Base-by-base conservation (phyloP, 2,113 vertebrate species). In the Hucho hucho region DNA sequence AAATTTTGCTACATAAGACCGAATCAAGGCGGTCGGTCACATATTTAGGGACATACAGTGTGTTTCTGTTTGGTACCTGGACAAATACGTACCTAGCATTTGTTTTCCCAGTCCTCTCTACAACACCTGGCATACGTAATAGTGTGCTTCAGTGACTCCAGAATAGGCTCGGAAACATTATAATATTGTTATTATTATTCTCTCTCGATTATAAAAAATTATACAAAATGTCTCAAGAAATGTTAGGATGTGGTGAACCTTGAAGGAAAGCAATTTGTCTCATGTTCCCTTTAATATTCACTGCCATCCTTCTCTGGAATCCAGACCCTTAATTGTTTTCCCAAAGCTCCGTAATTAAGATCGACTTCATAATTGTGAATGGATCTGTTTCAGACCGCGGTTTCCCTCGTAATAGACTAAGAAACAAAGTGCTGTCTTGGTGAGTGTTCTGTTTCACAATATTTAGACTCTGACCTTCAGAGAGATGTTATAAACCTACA, bases 211-310 rank as follows among this genome's bases (percentile, higher is more conserved):
- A 69, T 75, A 20, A 75, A 69, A 26, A 75, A 69, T 61, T 29
- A 61, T 74, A 65, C 64, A 59, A 26, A 75, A 22, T 75, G 74
- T 24, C 65, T 68, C 49, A 63, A 25, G 66, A 25, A 20, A 46
- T 69, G 32, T 69, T 69, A 16, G 67, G 67, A 25, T 70, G 66
- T 76, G 66, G 66, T 70, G 49, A 70, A 76, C 67, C 66, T 70
- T 32, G 37, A 46, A 18, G 56, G 22, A 64, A 63, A 70, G 53
- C 53, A 76, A 76, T 76, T 43, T 76, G 53, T 70, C n/a, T 66
- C 25, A n/a, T 47, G 74, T 63, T 63, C 66, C 29, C 14, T 37
- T 24, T 75, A 25, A 75, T 75, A 75, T 75, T 22, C n/a, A 37
- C 7, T 22, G 28, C 49, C 26, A 61, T 75, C 74, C 53, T 70